Percentiles rank a stretch among this genome's conserved stretches.
These are phyloP conservation scores for Climacteris rufus DNA, from an alignment of 2,113 vertebrate species.

Conservation along the genomic window DNA sequence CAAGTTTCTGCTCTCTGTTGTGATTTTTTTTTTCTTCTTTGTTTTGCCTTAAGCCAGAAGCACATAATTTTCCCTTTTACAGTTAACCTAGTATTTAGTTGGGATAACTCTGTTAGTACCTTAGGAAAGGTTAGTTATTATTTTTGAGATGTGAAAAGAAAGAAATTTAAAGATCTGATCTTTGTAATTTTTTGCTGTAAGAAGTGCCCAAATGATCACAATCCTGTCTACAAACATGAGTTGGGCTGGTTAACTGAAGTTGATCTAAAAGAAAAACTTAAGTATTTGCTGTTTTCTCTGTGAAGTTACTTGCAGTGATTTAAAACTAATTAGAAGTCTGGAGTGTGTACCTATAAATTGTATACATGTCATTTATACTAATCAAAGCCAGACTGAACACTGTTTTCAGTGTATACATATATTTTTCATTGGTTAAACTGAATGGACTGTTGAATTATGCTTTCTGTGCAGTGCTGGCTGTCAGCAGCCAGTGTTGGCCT, in stretches of 20 bases:
- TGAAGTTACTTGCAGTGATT: not conserved
- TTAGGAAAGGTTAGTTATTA: not conserved
- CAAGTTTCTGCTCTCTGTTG: not conserved
- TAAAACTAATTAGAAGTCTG: not conserved
- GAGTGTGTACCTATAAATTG: not conserved
- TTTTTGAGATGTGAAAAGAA: not conserved
- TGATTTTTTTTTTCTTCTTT: not conserved
- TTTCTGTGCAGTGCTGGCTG: not conserved
- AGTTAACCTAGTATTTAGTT: not conserved
- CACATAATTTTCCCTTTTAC: not conserved
- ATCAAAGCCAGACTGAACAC: not conserved
- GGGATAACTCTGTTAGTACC: not conserved
- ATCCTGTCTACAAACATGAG: not conserved
- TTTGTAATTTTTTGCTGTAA: not conserved
- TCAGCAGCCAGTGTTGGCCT: not conserved
- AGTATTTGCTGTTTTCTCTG: not conserved
- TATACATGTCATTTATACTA: not conserved
- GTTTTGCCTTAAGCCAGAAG: not conserved
- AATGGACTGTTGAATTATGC: not conserved
- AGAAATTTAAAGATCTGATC: not conserved
- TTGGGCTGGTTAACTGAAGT: not conserved
- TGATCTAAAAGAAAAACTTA: not conserved
- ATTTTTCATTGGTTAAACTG: not conserved
- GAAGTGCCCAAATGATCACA: not conserved
- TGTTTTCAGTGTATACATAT: not conserved